A percentile compares a stretch with the other conserved stretches of the same genome.
These are phyloP conservation scores for Chrysolina haemoptera DNA, from an alignment of 2,888 invertebrate species.

Conservation along the genomic window DNA sequence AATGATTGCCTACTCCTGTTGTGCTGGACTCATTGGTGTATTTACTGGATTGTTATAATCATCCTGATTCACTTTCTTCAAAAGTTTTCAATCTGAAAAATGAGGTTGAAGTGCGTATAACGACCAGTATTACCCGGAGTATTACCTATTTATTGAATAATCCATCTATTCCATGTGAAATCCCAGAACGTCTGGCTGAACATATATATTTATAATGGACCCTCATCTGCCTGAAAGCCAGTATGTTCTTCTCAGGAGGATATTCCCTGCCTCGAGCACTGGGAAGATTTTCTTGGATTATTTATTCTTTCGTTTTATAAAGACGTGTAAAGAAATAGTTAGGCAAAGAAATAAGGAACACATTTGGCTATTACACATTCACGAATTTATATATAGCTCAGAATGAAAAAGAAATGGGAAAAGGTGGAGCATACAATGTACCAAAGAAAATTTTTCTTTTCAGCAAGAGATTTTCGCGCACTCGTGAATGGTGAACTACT, in stretches of 20 bases:
- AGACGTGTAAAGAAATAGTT: conserved; percentile 46
- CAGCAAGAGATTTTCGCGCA: neutral
- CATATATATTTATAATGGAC: conserved; percentile 42
- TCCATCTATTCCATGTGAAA: neutral
- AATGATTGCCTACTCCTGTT: too few relatives aligned
- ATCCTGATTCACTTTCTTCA: too few relatives aligned
- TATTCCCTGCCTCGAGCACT: conserved; percentile 38
- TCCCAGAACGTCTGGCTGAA: neutral
- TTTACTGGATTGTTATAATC: too few relatives aligned
- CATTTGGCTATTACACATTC: neutral
- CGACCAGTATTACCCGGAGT: too few relatives aligned
- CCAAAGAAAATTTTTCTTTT: conserved; percentile 45
- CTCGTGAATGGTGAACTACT: too few relatives aligned
- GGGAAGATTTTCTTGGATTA: conserved; percentile 48
- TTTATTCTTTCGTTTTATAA: conserved; percentile 49
- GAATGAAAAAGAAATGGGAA: conserved; percentile 41
- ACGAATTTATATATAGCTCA: conserved; percentile 26
- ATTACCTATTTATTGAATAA: too few relatives aligned
- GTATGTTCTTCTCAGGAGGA: conserved; percentile 35
- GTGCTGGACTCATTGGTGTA: too few relatives aligned
- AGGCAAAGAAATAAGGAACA: conserved; percentile 32
- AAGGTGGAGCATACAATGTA: conserved; percentile 42
- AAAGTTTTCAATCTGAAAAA: too few relatives aligned
- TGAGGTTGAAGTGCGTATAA: too few relatives aligned
- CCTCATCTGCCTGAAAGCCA: conserved; percentile 41